Base-by-base conservation (phyloP, 2,113 vertebrate genomes). In the Glaucomys volans region DNA sequence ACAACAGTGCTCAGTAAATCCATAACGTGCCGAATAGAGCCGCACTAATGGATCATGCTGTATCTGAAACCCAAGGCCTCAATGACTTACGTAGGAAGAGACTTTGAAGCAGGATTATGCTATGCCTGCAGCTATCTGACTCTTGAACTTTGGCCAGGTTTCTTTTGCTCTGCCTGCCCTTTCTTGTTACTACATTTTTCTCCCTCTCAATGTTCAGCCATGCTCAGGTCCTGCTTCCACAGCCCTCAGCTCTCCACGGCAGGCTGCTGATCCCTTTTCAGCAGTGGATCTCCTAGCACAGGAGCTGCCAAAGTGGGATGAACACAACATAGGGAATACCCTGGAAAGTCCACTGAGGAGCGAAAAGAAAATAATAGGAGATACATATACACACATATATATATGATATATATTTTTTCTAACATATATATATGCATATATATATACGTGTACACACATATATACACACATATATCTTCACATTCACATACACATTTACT, bases 311-410 rank as follows among this genome's bases (percentile, higher is more conserved):
- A 28, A 40, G 22, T 26, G 18, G 52, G 37, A 4, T 37, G 28
- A 42, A 20, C 5, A 17, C 52, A 59, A 59, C 72, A 37, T 13
- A 81, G 59, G 26, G 59, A 59, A 87, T 52, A 57, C 8, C 47
- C 37, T 67, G 94, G 84, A 75, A 90, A 79, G 79, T 54, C 32
- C 42, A 64, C 16, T 66, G 32, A 91, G 28, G 3, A 57, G 35
- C 90, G 32, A 94, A 67, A 92, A 90, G 59, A 88, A 92, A 75
- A 18, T 77, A 77, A 44, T 93, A 71, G 84, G 76, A 64, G 8
- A 81, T 32, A 52, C 62, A 30, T 8, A 47, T 10, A 69, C 6
- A 37, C 8, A 40, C 13, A 86, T 11, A 52, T 6, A 26, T 57
- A 30, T n/a, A 47, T 47, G 44, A 47, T 30, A n/a, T 35, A 24